Percentiles rank a stretch among this genome's conserved stretches.
Evolutionary conservation across 2,797 vertebrate species (phyloP).

Genomic region (Prunella strophiata): DNA sequence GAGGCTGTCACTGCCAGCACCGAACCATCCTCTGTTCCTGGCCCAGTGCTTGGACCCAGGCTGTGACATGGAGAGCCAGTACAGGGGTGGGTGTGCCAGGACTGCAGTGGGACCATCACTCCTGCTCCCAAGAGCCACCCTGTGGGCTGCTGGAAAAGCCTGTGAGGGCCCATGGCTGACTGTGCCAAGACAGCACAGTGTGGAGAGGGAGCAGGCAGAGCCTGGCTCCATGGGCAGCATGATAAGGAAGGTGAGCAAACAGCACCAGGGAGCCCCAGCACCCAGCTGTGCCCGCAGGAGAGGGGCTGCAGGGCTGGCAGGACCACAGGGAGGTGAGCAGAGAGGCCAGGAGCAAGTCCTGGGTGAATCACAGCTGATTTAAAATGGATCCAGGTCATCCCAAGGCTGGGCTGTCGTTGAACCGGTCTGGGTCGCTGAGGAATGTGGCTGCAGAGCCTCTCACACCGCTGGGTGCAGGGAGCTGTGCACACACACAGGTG

Average conservation of each 20-base stretch:
- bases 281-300: fast-evolving
- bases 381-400: slow-evolving; percentile 62
- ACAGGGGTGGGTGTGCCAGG: not conserved
- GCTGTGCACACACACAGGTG: not conserved
- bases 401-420: slow-evolving; percentile 2
- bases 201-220: not conserved
- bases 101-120: not conserved
- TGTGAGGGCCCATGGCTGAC: not conserved
- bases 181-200: fast-evolving
- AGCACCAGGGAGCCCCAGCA: fast-evolving
- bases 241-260: not conserved
- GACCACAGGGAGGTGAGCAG: not conserved
- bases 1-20: fast-evolving
- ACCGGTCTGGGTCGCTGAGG: slow-evolving; percentile 13
- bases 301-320: fast-evolving
- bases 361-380: slow-evolving; percentile 57
- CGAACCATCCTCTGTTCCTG: fast-evolving
- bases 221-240: not conserved
- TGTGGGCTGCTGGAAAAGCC: not conserved
- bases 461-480: fast-evolving
- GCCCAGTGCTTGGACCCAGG: not conserved
- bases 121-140: not conserved
- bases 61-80: fast-evolving
- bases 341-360: not conserved
- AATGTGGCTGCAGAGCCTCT: not conserved